These are phyloP conservation scores for Lacerta bilineata DNA, from an alignment of 2,797 vertebrate genomes.

Conservation along the genomic window DNA sequence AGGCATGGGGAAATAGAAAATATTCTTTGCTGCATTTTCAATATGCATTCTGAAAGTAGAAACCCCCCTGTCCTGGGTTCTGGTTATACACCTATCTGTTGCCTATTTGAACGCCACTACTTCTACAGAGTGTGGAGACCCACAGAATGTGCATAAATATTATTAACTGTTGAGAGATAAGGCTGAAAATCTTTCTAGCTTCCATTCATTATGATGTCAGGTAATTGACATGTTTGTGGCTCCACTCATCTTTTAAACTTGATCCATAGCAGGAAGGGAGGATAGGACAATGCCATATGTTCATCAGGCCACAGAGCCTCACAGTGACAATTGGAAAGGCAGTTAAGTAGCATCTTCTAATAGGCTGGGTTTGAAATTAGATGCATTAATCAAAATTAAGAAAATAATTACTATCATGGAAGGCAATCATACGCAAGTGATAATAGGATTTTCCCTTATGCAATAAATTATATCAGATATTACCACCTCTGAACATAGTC, in stretches of 20 bases:
- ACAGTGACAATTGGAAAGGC: conserved; percentile 10
- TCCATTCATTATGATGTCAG: background rate
- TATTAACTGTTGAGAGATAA: background rate
- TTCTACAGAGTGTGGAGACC: background rate
- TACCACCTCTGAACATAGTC: conserved; percentile 66
- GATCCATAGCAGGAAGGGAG: background rate
- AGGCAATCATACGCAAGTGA: conserved; percentile 58
- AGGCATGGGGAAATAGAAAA: conserved; percentile 17
- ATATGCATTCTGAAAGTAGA: background rate
- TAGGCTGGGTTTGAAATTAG: conserved; percentile 48
- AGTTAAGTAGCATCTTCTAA: conserved; percentile 21
- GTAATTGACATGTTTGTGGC: no score
- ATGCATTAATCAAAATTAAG: conserved; percentile 60
- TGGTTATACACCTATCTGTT: background rate
- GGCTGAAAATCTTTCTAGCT: background rate
- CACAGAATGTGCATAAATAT: conserved; percentile 12
- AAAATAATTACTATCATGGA: conserved; percentile 65
- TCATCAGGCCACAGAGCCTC: background rate
- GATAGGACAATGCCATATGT: background rate
- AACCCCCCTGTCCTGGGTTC: background rate
- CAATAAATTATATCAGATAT: conserved; percentile 68
- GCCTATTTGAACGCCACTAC: background rate
- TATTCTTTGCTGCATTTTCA: conserved; percentile 9
- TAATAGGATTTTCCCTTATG: conserved; percentile 59
- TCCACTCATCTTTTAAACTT: background rate